Base-by-base conservation (phyloP, 2,113 vertebrate species). In the Ardeotis arabs region DNA sequence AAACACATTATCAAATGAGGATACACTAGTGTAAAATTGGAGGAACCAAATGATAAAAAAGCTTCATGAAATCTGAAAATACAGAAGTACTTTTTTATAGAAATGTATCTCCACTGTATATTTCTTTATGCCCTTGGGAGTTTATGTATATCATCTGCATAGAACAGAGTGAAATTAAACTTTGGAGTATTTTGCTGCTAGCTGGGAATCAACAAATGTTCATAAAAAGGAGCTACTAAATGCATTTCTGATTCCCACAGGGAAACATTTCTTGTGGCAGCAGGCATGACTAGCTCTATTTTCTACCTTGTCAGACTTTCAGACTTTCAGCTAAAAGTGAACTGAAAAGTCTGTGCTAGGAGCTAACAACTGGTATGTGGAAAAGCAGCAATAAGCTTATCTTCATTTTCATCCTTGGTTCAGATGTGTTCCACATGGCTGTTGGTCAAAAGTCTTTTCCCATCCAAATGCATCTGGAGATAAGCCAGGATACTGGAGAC, bases 371-470 rank as follows among this genome's bases (percentile, higher is more conserved):
- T n/a, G 73, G 60, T 68, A 11, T 60, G 82, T 87, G 88, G 60
- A 72, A 96, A 94, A 89, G 58, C 68, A 89, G 52, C 70, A 89
- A 37, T 28, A 77, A 68, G 88, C 60, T 87, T 50, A 21, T 28
- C 14, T 53, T 78, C 7, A 37, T 90, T 68, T 81, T 89, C 73
- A 45, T 89, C 80, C 62, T 45, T 58, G 29, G 8, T 94, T 78
- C 64, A 68, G 83, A 96, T 90, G 64, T 81, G 0, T 93, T 93
- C 83, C 90, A 94, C 53, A n/a, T 84, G 77, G 88, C 86, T 90
- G 45, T 72, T 75, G 96, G 53, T 93, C 73, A 84, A 64, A 91
- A 92, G 63, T 68, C 62, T 87, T 94, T 84, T 92, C 69, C 64
- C 27, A 87, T 90, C 88, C 73, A 75, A 29, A 77, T 19, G 5